A percentile compares a stretch with the other conserved stretches of the same genome.
Evolutionary conservation across 2,113 vertebrate genomes (phyloP).

Genomic region (Anarhynchus alexandrinus): DNA sequence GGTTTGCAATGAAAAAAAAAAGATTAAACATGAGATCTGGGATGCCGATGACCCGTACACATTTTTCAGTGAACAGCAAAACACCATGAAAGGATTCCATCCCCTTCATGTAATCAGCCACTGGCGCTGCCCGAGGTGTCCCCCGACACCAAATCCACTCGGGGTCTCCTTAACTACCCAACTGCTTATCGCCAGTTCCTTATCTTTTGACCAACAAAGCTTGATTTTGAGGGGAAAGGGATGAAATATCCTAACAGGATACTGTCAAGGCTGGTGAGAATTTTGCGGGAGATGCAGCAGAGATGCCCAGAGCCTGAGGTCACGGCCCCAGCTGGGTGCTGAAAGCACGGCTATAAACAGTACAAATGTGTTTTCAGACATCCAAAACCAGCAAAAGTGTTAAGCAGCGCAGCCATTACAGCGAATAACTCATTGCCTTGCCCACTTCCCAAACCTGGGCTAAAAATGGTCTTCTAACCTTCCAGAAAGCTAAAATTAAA

Average conservation of each 20-base stretch:
- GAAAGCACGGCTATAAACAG: background rate
- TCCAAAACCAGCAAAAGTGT: background rate
- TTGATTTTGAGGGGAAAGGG: background rate
- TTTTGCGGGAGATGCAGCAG: background rate
- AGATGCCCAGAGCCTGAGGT: background rate
- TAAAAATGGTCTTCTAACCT: background rate
- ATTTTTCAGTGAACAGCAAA: background rate
- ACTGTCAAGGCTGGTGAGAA: background rate
- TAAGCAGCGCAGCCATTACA: background rate
- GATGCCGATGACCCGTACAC: background rate
- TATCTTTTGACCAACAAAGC: background rate
- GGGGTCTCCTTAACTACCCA: background rate
- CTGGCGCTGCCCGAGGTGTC: accelerated
- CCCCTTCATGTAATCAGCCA: background rate
- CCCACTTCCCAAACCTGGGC: background rate
- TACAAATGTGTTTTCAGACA: background rate
- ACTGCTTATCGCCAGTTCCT: background rate
- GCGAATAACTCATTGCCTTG: background rate
- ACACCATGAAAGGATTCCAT: background rate
- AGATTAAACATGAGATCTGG: background rate
- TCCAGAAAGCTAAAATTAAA: background rate
- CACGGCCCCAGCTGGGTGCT: background rate
- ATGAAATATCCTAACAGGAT: background rate
- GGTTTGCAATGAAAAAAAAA: background rate
- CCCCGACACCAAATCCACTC: background rate